Base-by-base conservation (phyloP, 23 tunicate genomes). In the Halocynthia aurantium region DNA sequence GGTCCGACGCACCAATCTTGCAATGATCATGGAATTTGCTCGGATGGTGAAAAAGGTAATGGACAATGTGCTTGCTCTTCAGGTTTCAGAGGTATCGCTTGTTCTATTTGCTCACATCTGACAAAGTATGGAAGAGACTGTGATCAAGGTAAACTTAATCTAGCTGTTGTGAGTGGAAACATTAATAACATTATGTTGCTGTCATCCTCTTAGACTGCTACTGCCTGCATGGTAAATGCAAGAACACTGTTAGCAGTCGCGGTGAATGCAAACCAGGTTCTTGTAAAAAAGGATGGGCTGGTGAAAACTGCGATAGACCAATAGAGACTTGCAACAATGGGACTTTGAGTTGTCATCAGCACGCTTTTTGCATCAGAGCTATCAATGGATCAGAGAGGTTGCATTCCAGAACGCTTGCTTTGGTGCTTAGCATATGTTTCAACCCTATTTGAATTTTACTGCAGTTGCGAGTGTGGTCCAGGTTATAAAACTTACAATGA, bases 241-340 rank as follows among this genome's bases (percentile, higher is more conserved):
- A 63, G 20, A 81, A 81, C 62, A 64, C 49, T 13, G 69, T 85
- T 0, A 6, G 10, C 57, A 81, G 87, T 65, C 64, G 83, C 13
- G 97, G 97, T 18, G 73, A 64, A 21, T 90, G 97, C 57, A 18
- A 22, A 10, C 70, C 83, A 6, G 86, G 90, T 62, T 55, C 83
- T 11, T 90, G 97, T 64, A 53, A 70, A 13, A 76, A 19, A 49
- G 81, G 81, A 7, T 90, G 90, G 90, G 73, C 84, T 10, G 97
- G 97, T 21, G 90, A 90, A 31, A 90, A 90, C 57, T 90, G 97
- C 57, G 87, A 90, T 57, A 62, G 86, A 19, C 11, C 56, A 71
- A 52, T 82, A 10, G 8, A 13, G 20, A 57, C 60, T 6, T 90
- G 97, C 67, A 84, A 81, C 8, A 31, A 55, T 18, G 82, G 55